Conservation (phyloP, 2,797 vertebrate genomes). For the Clarias laeviceps region DNA sequence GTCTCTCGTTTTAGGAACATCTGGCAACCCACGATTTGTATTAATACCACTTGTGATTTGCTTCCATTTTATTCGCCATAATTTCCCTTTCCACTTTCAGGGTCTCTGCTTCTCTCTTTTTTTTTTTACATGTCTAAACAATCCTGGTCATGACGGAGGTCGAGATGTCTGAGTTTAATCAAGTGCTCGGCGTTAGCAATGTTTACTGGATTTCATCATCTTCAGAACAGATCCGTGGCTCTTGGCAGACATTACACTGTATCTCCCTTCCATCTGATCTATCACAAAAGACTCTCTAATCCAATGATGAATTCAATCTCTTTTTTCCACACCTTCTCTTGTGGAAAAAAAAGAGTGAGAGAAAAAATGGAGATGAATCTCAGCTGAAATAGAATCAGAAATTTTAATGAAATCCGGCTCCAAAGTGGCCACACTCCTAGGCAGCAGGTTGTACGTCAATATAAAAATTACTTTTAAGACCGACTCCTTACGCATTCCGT, state of each 20-base stretch:
- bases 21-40: background rate
- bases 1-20: background rate
- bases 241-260: constrained; percentile 46
- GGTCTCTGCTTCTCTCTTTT: background rate
- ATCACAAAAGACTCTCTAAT: constrained; percentile 55
- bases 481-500: background rate
- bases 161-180: background rate
- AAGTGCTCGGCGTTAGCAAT: background rate
- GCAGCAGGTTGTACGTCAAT: background rate
- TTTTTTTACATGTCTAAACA: background rate
- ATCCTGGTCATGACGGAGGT: background rate
- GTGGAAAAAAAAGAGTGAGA: constrained; percentile 12
- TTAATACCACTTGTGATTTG: background rate
- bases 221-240: constrained; percentile 36
- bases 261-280: constrained; percentile 63
- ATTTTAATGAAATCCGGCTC: constrained; percentile 29
- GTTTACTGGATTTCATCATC: constrained; percentile 45
- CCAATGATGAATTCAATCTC: constrained; percentile 58
- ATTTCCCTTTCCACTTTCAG: background rate
- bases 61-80: background rate
- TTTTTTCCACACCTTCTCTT: constrained; percentile 42
- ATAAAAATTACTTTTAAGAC: background rate
- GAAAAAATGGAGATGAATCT: constrained; percentile 30
- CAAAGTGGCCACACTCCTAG: background rate
- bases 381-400: constrained; percentile 25